These are phyloP conservation scores for Drosophila mayri DNA, from an alignment of 1,140 invertebrate species.

Conservation along the genomic window DNA sequence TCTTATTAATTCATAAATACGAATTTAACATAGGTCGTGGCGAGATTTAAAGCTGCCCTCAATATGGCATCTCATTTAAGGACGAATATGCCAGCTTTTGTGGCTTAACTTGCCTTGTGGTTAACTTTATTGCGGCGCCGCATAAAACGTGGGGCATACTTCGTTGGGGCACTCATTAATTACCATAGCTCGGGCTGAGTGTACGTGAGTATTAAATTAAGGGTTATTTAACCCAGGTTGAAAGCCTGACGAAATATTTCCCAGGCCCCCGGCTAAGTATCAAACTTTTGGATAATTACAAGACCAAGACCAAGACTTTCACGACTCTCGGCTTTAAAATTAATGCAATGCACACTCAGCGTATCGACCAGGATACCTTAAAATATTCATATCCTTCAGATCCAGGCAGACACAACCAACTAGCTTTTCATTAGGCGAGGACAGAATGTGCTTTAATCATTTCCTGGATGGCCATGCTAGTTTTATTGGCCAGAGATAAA, in stretches of 20 bases:
- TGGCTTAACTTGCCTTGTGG: constrained; percentile 3
- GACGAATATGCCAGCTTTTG: constrained; percentile 2
- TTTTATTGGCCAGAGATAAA: constrained; percentile 22
- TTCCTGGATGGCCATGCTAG: background rate
- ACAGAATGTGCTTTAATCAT: constrained; percentile 3
- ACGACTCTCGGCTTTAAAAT: background rate
- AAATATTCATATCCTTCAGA: background rate
- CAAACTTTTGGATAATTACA: constrained; percentile 17
- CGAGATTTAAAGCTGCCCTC: constrained; percentile 37
- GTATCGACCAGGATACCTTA: too few relatives aligned
- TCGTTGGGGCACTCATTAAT: constrained; percentile 47
- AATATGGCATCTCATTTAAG: constrained; percentile 63
- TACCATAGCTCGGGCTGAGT: constrained; percentile 16
- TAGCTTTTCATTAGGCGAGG: background rate
- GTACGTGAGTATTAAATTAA: constrained; percentile 35
- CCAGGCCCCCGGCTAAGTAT: background rate
- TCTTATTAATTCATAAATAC: constrained; percentile 80
- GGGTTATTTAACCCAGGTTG: constrained; percentile 24
- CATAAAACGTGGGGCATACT: constrained; percentile 35
- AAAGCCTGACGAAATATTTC: constrained; percentile 6
- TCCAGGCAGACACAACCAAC: background rate
- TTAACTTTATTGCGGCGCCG: constrained; percentile 23
- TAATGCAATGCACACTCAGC: background rate
- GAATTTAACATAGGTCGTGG: constrained; percentile 53
- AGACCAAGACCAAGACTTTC: background rate